Conservation (phyloP, 2,797 vertebrate species). For the Echiichthys vipera region DNA sequence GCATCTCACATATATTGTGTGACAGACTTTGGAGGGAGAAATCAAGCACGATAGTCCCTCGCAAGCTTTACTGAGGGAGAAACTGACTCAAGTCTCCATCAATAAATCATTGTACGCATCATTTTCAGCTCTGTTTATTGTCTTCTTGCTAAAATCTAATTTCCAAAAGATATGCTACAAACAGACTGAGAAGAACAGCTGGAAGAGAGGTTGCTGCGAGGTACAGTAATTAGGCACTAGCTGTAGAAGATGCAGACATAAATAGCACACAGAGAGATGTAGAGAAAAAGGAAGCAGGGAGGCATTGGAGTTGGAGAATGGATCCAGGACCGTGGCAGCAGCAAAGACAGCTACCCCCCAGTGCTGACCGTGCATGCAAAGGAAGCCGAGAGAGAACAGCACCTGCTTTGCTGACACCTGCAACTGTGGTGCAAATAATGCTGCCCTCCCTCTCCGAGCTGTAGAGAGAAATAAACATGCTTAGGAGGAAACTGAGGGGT, state of each 20-base stretch:
- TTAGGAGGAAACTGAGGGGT: slow-evolving; percentile 23
- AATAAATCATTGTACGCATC: slow-evolving; percentile 47
- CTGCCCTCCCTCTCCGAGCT: slow-evolving; percentile 15
- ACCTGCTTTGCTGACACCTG: slow-evolving; percentile 60
- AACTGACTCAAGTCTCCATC: slow-evolving; percentile 37
- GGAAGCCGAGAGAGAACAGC: slow-evolving; percentile 33
- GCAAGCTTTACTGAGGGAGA: slow-evolving; percentile 24
- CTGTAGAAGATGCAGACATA: not conserved
- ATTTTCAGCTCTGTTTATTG: slow-evolving; percentile 25
- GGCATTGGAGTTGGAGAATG: not conserved
- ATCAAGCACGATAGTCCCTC: not conserved
- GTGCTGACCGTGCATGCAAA: slow-evolving; percentile 43
- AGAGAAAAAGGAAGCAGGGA: not conserved
- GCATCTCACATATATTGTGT: slow-evolving; percentile 12
- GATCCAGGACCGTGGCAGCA: slow-evolving; percentile 9
- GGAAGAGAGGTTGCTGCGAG: not conserved
- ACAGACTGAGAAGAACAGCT: slow-evolving; percentile 2
- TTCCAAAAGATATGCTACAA: slow-evolving; percentile 17
- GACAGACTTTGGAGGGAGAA: slow-evolving; percentile 8
- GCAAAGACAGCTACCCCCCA: slow-evolving; percentile 12
- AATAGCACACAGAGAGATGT: not conserved
- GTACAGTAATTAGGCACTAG: not conserved
- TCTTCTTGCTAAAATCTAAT: slow-evolving; percentile 18
- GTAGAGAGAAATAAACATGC: slow-evolving; percentile 48
- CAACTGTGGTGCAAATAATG: slow-evolving; percentile 53